Percentiles rank a stretch among this genome's conserved stretches.
These are phyloP conservation scores for Poecile atricapillus DNA, from an alignment of 2,113 vertebrate genomes.

Conservation along the genomic window DNA sequence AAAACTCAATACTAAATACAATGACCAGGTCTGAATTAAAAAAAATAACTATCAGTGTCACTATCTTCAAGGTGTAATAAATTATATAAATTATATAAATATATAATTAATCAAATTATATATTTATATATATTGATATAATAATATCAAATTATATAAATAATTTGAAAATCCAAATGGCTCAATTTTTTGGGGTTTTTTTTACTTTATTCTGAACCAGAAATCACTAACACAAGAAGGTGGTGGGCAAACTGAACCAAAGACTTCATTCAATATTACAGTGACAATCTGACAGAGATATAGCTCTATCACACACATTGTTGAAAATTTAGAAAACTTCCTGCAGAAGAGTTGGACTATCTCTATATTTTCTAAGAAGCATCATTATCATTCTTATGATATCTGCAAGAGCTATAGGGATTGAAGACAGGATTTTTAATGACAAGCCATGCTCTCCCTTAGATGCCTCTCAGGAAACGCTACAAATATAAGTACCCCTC, in stretches of 20 bases:
- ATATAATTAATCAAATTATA: too few relatives aligned
- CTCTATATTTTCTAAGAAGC: background rate
- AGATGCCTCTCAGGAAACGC: background rate
- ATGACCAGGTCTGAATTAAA: background rate
- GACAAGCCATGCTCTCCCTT: background rate
- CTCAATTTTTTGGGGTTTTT: background rate
- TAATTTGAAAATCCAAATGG: background rate
- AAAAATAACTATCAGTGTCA: background rate
- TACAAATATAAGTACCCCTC: background rate
- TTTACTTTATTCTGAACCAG: background rate
- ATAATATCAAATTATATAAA: background rate
- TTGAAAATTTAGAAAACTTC: background rate
- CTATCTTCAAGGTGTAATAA: background rate
- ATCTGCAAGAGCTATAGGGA: background rate
- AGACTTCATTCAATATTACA: background rate
- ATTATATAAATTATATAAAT: background rate
- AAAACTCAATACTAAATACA: background rate
- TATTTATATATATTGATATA: too few relatives aligned
- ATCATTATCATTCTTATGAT: background rate
- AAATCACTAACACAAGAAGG: background rate
- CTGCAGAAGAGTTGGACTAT: background rate
- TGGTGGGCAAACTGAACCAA: background rate
- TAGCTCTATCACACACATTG: background rate
- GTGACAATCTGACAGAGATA: background rate
- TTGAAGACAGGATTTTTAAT: background rate